Conservation (phyloP, 2,797 vertebrate species). For the Diplodus puntazzo region DNA sequence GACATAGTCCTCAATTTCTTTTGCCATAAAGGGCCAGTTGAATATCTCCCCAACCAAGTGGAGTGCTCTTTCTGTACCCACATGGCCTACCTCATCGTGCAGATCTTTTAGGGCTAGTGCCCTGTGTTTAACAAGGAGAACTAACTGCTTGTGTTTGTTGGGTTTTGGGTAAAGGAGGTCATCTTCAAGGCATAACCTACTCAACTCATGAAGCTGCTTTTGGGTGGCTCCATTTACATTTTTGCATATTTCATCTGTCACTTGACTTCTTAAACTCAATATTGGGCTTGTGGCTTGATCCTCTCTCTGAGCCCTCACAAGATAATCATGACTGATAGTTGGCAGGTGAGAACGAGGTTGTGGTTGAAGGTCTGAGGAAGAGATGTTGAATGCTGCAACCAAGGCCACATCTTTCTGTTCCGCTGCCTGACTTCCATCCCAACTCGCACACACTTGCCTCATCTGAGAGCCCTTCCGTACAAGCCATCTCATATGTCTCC, state of each 20-base stretch:
- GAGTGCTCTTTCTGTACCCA: background rate
- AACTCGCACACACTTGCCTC: background rate
- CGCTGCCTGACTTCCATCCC: conserved; percentile 19
- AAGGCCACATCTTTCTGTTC: conserved; percentile 14
- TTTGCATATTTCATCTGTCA: no score
- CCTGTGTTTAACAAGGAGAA: no score
- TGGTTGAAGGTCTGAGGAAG: background rate
- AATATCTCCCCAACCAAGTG: background rate
- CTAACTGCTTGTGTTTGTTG: no score
- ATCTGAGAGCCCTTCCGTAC: conserved; percentile 14
- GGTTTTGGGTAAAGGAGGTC: no score
- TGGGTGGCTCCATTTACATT: no score
- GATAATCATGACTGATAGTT: conserved; percentile 11
- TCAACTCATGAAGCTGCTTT: no score
- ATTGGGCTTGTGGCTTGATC: background rate
- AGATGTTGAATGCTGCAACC: conserved; percentile 8
- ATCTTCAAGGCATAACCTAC: no score
- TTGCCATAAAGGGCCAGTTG: background rate
- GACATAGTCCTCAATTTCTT: background rate
- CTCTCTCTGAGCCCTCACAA: conserved; percentile 6
- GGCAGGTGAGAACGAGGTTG: background rate
- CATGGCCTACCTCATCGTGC: no score
- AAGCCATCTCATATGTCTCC: background rate
- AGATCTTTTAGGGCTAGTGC: no score
- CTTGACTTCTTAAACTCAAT: no score